Base-by-base conservation (phyloP, 2,888 invertebrate genomes). In the Cheiracanthium punctorium region DNA sequence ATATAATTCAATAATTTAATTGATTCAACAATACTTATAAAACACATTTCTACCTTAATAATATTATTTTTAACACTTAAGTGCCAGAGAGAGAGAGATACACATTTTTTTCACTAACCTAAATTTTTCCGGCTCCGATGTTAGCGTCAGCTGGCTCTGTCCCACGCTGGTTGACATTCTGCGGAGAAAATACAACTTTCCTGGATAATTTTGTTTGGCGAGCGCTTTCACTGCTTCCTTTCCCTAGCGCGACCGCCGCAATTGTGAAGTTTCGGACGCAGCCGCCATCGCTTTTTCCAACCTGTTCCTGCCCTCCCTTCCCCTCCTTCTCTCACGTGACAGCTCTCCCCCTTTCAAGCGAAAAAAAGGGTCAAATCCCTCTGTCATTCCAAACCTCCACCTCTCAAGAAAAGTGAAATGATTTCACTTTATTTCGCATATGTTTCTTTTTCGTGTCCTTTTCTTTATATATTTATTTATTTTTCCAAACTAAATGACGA, bases 131-230 rank as follows among this genome's bases (percentile, higher is more conserved):
- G 85, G 85, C 70, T 80, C 85, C 4, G 85, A 86, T 7, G 85
- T 86, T 17, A 86, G 85, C 41, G 85, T 86, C 33, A 86, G 75
- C 48, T 86, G 85, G 64, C 85, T 86, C 28, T 86, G 85, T 8
- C 85, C 69, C 70, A 80, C 75, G 71, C 80, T 86, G 0, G 80
- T 86, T 20, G 80, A 71, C 85, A 86, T 86, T 12, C 64, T 65
- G 72, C n/a, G 41, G 20, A 24, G 41, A 29, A 10, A n/a, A 41
- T 65, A 12, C n/a, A n/a, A n/a, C 48, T 43, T 32, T 28, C 43
- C 33, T 37, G n/a, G 52, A n/a, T 29, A 52, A 32, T 37, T 14
- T 14, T 17, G 69, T 41, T 75, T 29, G 64, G 75, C 76, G 69
- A 74, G 37, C 74, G 70, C 20, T 41, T 30, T 17, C 64, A 12